These are phyloP conservation scores for Macrophya annulata DNA, from an alignment of 2,888 invertebrate species.

Conservation along the genomic window DNA sequence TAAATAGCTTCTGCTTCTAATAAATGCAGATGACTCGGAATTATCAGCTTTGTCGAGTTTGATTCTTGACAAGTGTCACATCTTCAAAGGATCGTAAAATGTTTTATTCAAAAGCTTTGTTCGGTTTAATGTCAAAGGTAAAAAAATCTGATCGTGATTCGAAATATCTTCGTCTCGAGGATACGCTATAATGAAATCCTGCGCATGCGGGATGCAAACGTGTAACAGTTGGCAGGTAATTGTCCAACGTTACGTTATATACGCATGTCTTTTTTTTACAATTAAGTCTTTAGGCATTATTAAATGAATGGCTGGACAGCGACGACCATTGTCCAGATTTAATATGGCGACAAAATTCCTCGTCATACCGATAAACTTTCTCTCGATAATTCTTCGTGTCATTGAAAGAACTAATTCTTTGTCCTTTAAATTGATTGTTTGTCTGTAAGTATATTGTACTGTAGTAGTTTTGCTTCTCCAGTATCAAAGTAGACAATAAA, in stretches of 20 bases:
- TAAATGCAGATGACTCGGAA: constrained; percentile 22
- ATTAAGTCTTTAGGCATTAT: constrained; percentile 35
- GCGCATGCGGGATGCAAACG: not conserved
- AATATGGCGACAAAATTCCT: constrained; percentile 50
- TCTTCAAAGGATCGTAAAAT: not conserved
- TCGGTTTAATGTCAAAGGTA: not conserved
- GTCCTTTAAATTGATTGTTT: constrained; percentile 50
- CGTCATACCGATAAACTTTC: constrained; percentile 44
- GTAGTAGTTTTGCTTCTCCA: constrained; percentile 13
- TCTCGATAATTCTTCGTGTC: constrained; percentile 38
- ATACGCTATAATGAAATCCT: not conserved
- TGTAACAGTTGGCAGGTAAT: constrained; percentile 29
- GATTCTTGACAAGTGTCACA: not conserved
- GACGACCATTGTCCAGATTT: constrained; percentile 45
- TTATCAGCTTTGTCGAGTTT: not conserved
- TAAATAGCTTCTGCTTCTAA: not conserved
- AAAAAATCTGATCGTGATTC: not conserved
- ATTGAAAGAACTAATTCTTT: constrained; percentile 38
- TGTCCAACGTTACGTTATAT: not conserved
- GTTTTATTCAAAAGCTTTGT: not conserved
- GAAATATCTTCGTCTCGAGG: not conserved
- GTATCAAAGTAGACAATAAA: constrained; percentile 48
- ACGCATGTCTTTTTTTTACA: constrained; percentile 7
- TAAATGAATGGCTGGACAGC: constrained; percentile 33
- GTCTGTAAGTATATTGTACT: constrained; percentile 34